These are phyloP conservation scores for Pangasius larnaudii DNA, from an alignment of 2,797 vertebrate genomes.

Conservation along the genomic window DNA sequence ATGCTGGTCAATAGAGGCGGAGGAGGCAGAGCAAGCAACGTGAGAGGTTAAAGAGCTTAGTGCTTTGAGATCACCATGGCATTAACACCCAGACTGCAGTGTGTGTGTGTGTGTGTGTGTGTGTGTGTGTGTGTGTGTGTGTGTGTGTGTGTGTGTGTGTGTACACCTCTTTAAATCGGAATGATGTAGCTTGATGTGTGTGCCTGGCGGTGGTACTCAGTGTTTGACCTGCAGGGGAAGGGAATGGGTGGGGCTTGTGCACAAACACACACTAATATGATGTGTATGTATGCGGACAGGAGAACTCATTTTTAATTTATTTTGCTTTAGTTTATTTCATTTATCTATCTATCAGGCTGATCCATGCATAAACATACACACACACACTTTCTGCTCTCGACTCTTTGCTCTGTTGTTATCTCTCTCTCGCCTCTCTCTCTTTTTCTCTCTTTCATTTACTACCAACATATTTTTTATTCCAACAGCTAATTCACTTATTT, in stretches of 20 bases:
- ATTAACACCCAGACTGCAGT: conserved; percentile 30
- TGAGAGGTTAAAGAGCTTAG: conserved; percentile 59
- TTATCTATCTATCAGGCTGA: not conserved
- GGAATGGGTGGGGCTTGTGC: not conserved
- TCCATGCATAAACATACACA: not conserved
- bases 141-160: not conserved
- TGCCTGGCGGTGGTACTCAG: conserved; percentile 47
- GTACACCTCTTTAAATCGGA: conserved; percentile 56
- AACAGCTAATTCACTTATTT: not conserved
- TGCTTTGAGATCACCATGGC: conserved; percentile 53
- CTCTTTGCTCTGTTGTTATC: not conserved
- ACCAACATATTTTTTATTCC: not conserved
- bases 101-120: not conserved
- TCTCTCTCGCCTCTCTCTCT: not conserved
- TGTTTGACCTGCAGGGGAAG: conserved; percentile 40
- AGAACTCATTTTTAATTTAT: not conserved
- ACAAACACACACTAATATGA: not conserved
- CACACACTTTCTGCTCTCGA: not conserved
- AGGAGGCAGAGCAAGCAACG: conserved; percentile 37
- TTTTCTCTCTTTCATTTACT: not conserved
- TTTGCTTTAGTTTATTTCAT: not conserved
- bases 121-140: not conserved
- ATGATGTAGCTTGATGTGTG: conserved; percentile 57
- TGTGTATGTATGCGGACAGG: not conserved
- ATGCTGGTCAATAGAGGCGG: conserved; percentile 54